Base-by-base conservation (phyloP, 2,113 vertebrate species). In the Pterophyllum scalare region DNA sequence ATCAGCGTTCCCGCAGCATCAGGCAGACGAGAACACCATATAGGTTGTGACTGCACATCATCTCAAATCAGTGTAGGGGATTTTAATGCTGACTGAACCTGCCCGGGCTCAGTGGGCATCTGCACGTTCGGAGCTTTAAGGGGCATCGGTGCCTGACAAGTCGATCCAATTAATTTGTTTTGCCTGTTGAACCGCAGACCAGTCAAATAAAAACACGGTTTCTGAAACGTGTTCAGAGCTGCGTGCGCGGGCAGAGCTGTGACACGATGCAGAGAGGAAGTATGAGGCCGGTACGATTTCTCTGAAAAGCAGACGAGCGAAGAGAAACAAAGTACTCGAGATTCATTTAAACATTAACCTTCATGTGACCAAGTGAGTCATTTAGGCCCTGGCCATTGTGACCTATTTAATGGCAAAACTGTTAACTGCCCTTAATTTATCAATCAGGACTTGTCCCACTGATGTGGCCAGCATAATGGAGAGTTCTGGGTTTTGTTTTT, bases 11-110 rank as follows among this genome's bases (percentile, higher is more conserved):
- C 46, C 4, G 1, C 67, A 7, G 75, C 40, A 33, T 12, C 6
- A 28, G 22, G 54, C 61, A 7, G 43, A 38, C 57, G 19, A 61
- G 19, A 59, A 77, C 80, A 46, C 26, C 1, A 17, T 58, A 84
- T 12, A 56, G 56, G 82, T 59, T 86, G 75, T 74, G 84, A 60
- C 78, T 80, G 49, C 85, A 74, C 85, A 46, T 82, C 35, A 46
- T 46, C 79, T 84, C 64, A 15, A 26, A 60, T 85, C 80, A 77
- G 58, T 20, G 56, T 19, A 4, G 28, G 43, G 19, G 60, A 14
- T 70, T 64, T 75, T 26, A 77, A 46, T 20, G 77, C 86, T 58
- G 86, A 83, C 64, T 24, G 38, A 74, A 77, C 76, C 64, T 59
- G 79, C 86, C 14, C 15, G 2, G 26, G 13, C 40, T 4, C 67